These are phyloP conservation scores for Pyrocoelia pectoralis DNA, from an alignment of 2,888 invertebrate genomes.

Conservation along the genomic window DNA sequence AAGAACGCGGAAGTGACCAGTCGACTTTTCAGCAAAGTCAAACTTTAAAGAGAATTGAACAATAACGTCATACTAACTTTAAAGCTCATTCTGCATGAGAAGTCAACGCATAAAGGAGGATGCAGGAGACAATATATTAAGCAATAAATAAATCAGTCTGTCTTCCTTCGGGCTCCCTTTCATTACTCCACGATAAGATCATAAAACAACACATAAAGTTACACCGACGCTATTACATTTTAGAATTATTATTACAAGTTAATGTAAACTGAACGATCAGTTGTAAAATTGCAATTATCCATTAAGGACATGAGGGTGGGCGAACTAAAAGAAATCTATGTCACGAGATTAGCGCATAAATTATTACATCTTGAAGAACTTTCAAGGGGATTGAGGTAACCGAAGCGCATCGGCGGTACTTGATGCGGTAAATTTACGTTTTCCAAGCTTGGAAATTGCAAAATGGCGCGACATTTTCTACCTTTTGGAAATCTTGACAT, in stretches of 20 bases:
- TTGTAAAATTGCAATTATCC: slow-evolving; percentile 2
- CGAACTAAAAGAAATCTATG: background rate
- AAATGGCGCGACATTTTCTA: slow-evolving; percentile 55
- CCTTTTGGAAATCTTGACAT: slow-evolving; percentile 54
- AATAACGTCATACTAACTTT: slow-evolving; percentile 21
- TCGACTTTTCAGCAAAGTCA: slow-evolving; percentile 19
- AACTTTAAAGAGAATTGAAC: slow-evolving; percentile 22
- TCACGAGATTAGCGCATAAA: slow-evolving; percentile 15
- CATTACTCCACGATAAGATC: slow-evolving; percentile 32
- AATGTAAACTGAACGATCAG: slow-evolving; percentile 25
- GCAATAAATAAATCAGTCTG: slow-evolving; percentile 32
- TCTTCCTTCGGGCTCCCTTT: slow-evolving; percentile 27
- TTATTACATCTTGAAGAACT: slow-evolving; percentile 25
- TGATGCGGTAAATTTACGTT: slow-evolving; percentile 52
- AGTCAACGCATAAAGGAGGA: slow-evolving; percentile 15
- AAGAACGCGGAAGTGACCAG: slow-evolving; percentile 21
- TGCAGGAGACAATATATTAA: slow-evolving; percentile 31
- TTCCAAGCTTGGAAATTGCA: slow-evolving; percentile 49
- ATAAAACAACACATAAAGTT: slow-evolving; percentile 32
- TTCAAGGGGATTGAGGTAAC: slow-evolving; percentile 27
- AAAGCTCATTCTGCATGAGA: slow-evolving; percentile 23
- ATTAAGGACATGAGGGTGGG: background rate
- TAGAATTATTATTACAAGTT: slow-evolving; percentile 28
- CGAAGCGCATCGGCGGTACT: slow-evolving; percentile 41
- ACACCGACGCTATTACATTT: slow-evolving; percentile 23